Evolutionary conservation across 2,888 invertebrate species (phyloP).

Genomic region (Ormyrus rosae): DNA sequence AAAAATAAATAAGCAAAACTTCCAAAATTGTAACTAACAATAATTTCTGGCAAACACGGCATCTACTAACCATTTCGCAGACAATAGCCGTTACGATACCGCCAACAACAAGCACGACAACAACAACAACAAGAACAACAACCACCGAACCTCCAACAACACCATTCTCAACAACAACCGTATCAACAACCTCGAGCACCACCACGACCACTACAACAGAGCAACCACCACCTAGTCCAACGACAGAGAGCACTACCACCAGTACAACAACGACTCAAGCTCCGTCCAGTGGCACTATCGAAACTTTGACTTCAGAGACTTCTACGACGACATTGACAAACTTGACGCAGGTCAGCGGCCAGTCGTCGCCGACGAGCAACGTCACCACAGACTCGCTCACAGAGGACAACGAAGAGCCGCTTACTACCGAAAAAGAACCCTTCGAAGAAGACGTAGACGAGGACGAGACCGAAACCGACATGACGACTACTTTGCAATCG

Average conservation of each 20-base stretch:
- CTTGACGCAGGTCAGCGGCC: constrained; percentile 16
- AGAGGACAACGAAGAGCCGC: constrained; percentile 31
- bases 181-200: constrained; percentile 55
- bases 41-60: constrained; percentile 72
- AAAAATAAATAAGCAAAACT: not conserved
- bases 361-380: constrained; percentile 19
- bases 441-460: constrained; percentile 23
- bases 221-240: constrained; percentile 54
- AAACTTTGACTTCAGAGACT: constrained; percentile 12
- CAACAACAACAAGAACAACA: constrained; percentile 59
- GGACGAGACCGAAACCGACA: constrained; percentile 43
- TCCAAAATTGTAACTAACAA: constrained; percentile 68
- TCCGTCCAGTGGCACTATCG: not conserved
- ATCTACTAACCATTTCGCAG: constrained; percentile 76
- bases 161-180: constrained; percentile 59
- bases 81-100: constrained; percentile 66
- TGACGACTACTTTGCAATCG: constrained; percentile 31
- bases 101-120: constrained; percentile 56
- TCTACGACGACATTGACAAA: constrained; percentile 32
- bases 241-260: constrained; percentile 56
- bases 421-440: constrained; percentile 16
- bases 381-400: constrained; percentile 45
- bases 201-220: constrained; percentile 58
- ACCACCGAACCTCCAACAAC: constrained; percentile 61
- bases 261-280: constrained; percentile 33